Evolutionary conservation across 2,113 vertebrate species (phyloP), one percentile per base, ranked within the genome.

Genomic region (Pantherophis guttatus): DNA sequence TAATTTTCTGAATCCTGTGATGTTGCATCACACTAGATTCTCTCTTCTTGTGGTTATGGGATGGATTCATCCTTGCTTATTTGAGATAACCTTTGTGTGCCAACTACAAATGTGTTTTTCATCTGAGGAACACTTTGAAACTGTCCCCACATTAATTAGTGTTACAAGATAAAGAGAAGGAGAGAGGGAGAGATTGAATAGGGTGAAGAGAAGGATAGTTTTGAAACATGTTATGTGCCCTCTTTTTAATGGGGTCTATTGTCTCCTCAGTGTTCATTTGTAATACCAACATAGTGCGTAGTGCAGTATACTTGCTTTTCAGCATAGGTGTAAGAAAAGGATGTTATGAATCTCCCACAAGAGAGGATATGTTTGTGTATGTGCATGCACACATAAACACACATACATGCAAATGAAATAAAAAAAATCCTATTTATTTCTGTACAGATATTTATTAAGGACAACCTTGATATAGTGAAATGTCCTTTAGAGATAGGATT

Each of bases 1-100:
- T 96, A 94, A 96, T 95, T 93, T 95, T 91, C 95, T 94, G 94
- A 94, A 92, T 93, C 12, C 94, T 93, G 90, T 92, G 92, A 92
- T 96, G 94, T 95, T 93, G 93, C 89, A 52, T 29, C 93, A 95
- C 88, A 94, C 94, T 92, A 57, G 96, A 96, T 96, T 95, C 91
- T 95, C 52, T 29, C 8, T 90, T 44, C 33, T 26, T 10, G 23
- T 88, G 58, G 9, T 62, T 87, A 58, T 87, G 21, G 5, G 57
- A 53, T 86, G 3, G 89, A 39, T 65, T 62, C 57, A 59, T 86
- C 21, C 1, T 44, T 87, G 48, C 10, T 87, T 50, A 33, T 90
- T 62, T 90, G 75, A 90, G 54, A 90, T 62, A 39, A 57, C 19
- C 19, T 33, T 59, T 59, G 26, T 52, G 29, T 62, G 26, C 19